Evolutionary conservation across 2,888 invertebrate genomes (phyloP).

Genomic region (Drosophila prolongata): DNA sequence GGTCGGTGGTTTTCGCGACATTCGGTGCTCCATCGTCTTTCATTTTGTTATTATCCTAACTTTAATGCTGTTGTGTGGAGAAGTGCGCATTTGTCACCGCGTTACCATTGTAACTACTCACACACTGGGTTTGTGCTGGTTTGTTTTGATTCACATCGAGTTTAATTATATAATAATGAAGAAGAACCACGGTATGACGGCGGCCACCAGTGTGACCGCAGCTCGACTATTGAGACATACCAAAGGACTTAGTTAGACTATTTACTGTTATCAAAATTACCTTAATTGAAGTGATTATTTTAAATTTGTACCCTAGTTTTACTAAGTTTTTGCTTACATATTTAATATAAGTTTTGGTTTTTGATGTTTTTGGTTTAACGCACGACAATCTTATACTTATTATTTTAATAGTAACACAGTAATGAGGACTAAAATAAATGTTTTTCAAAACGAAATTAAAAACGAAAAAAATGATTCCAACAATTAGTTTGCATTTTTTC

Average conservation of each 20-base stretch:
- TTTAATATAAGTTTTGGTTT: no score
- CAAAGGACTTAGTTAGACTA: neutral
- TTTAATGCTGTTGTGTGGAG: conserved; percentile 21
- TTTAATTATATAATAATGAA: conserved; percentile 71
- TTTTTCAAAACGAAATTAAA: neutral
- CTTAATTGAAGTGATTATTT: neutral
- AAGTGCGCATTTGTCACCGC: conserved; percentile 61
- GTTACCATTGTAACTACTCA: conserved; percentile 56
- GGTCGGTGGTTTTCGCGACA: conserved; percentile 22
- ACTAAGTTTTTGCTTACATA: no score
- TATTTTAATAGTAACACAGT: neutral
- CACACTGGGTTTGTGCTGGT: conserved; percentile 35
- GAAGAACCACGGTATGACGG: conserved; percentile 35
- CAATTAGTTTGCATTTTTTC: no score
- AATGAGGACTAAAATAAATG: neutral
- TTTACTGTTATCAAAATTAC: neutral
- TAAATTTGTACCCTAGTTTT: no score
- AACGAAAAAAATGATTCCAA: neutral
- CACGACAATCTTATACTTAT: no score
- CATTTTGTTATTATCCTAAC: conserved; percentile 26
- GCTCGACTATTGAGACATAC: neutral
- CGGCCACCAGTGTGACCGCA: conserved; percentile 6
- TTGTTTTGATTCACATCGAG: conserved; percentile 60
- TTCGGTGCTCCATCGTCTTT: conserved; percentile 42
- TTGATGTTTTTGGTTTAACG: no score